These are phyloP conservation scores for Macrostomum lignano DNA, from an alignment of 1,140 invertebrate species.

Conservation along the genomic window DNA sequence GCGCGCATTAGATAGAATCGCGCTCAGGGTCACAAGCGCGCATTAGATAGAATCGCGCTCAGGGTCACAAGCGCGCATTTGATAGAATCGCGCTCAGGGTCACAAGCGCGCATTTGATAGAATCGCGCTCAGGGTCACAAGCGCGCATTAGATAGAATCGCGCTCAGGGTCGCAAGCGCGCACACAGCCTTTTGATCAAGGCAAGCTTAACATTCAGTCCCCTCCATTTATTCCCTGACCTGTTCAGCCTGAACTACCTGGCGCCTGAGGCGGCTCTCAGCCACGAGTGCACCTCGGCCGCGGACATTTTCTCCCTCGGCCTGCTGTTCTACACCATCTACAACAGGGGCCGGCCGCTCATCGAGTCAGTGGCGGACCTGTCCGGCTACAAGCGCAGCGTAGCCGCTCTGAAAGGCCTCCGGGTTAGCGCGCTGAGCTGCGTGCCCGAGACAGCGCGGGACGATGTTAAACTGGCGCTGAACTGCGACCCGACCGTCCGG, in stretches of 20 bases:
- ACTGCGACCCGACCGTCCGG: conserved; percentile 26
- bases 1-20: too few species aligned
- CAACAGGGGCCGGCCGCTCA: conserved; percentile 27
- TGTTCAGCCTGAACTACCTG: conserved; percentile 26
- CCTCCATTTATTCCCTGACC: too few species aligned
- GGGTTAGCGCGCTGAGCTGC: conserved; percentile 13
- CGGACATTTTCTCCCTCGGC: conserved; percentile 30
- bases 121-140: too few species aligned
- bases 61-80: too few species aligned
- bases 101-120: too few species aligned
- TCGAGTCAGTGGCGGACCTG: conserved; percentile 21
- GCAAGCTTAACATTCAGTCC: too few species aligned
- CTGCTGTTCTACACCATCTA: conserved; percentile 27
- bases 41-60: too few species aligned
- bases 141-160: too few species aligned
- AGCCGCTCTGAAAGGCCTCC: conserved; percentile 22
- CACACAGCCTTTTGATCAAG: too few species aligned
- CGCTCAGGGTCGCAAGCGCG: too few species aligned
- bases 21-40: too few species aligned
- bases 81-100: too few species aligned
- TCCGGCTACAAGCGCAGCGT: conserved; percentile 21
- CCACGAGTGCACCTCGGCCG: conserved; percentile 17
- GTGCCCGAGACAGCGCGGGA: conserved; percentile 25
- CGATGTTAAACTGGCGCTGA: conserved; percentile 29
- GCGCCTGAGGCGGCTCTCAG: conserved; percentile 29